These are phyloP conservation scores for Drosophila putrida DNA, from an alignment of 2,888 invertebrate species.

Conservation along the genomic window DNA sequence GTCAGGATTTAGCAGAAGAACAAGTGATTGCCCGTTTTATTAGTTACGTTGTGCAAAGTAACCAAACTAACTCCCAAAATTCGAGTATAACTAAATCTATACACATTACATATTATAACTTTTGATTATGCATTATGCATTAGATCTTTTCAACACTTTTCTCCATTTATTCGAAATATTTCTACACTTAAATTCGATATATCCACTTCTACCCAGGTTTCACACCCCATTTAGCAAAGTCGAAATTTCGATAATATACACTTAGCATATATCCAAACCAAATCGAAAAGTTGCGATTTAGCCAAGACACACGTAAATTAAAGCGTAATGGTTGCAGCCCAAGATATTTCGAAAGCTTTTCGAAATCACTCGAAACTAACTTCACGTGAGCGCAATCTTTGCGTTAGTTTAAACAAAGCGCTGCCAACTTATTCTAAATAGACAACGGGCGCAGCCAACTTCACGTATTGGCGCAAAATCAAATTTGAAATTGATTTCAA, in stretches of 20 bases:
- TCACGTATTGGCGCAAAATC: conserved; percentile 14
- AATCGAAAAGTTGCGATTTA: background rate
- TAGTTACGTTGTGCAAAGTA: conserved; percentile 11
- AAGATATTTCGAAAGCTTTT: conserved; percentile 4
- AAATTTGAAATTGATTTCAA: conserved; percentile 1
- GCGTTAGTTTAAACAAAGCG: conserved; percentile 3
- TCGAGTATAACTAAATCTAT: background rate
- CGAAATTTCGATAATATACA: background rate
- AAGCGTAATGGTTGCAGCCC: background rate
- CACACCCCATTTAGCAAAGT: background rate
- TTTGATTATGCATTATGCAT: background rate
- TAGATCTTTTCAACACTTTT: background rate
- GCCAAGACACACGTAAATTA: conserved; percentile 21
- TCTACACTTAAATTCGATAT: conserved; percentile 8
- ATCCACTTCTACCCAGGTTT: background rate
- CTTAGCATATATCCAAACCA: conserved; percentile 8
- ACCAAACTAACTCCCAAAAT: background rate
- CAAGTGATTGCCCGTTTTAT: conserved; percentile 59
- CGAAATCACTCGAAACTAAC: conserved; percentile 7
- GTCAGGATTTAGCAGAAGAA: conserved; percentile 58
- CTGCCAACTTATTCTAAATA: conserved; percentile 31
- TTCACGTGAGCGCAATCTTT: conserved; percentile 14
- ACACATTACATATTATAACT: background rate
- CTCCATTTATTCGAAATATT: background rate
- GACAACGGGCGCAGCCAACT: conserved; percentile 14